These are phyloP conservation scores for Dicyrtoma fusca DNA, from an alignment of 2,888 invertebrate species.

Conservation along the genomic window DNA sequence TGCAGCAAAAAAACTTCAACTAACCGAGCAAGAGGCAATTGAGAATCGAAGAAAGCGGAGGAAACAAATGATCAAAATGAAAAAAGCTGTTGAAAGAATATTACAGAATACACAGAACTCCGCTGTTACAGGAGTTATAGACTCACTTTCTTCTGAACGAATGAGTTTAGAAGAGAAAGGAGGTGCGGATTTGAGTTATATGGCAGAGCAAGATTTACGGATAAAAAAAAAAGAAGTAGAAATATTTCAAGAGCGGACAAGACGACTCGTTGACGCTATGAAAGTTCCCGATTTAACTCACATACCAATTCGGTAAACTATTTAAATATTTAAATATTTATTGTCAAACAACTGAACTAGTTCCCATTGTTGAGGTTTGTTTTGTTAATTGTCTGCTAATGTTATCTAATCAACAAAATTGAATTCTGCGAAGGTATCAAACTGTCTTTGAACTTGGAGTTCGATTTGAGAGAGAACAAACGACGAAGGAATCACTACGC, in stretches of 20 bases:
- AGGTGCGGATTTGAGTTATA: too few relatives aligned
- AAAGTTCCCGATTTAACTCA: conserved; percentile 52
- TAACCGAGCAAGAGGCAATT: conserved; percentile 53
- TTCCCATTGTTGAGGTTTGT: too few relatives aligned
- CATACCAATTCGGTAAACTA: conserved; percentile 45
- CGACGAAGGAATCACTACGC: conserved; percentile 45
- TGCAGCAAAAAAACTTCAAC: conserved; percentile 44
- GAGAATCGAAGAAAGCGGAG: conserved; percentile 50
- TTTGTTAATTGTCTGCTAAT: too few relatives aligned
- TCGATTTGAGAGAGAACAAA: conserved; percentile 44
- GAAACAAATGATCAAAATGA: conserved; percentile 55
- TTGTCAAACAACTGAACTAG: too few relatives aligned
- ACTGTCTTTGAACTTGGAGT: conserved; percentile 49
- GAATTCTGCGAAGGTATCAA: conserved; percentile 44
- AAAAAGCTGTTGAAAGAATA: conserved; percentile 52
- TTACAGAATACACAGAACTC: conserved; percentile 46
- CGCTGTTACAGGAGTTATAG: too few relatives aligned
- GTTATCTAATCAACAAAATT: neutral
- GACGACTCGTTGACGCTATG: conserved; percentile 51
- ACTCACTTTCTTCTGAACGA: too few relatives aligned
- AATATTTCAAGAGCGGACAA: conserved; percentile 48
- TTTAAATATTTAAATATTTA: too few relatives aligned
- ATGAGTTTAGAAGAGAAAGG: too few relatives aligned
- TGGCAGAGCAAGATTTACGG: neutral
- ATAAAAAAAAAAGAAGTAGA: conserved; percentile 49